These are phyloP conservation scores for Choristoneura rosaceana DNA, from an alignment of 2,888 invertebrate species.

Conservation along the genomic window DNA sequence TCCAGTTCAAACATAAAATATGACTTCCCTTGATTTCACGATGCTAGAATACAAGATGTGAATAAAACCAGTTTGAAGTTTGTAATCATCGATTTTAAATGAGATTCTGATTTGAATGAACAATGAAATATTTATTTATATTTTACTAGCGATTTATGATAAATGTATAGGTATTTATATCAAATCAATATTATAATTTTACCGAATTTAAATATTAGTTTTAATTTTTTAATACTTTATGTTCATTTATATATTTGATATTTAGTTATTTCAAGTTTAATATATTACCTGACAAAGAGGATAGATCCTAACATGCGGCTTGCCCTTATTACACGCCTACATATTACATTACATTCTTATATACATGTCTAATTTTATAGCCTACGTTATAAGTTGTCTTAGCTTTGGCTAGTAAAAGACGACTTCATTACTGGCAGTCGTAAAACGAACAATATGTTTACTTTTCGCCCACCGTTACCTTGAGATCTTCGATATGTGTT, in stretches of 20 bases:
- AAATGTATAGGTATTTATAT: neutral
- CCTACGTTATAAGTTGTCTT: conserved; percentile 19
- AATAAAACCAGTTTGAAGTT: conserved; percentile 28
- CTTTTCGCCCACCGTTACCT: neutral
- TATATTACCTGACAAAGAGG: neutral
- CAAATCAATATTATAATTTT: neutral
- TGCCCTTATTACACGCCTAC: conserved; percentile 35
- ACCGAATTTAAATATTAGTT: neutral
- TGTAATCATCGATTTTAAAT: conserved; percentile 19
- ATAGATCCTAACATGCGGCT: neutral
- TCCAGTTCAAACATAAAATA: conserved; percentile 38
- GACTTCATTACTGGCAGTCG: conserved; percentile 31
- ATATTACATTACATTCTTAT: conserved; percentile 22
- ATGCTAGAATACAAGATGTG: conserved; percentile 17
- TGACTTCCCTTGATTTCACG: conserved; percentile 33
- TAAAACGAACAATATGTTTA: conserved; percentile 22
- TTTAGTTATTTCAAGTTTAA: neutral
- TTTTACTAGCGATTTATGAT: conserved; percentile 4
- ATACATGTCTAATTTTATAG: conserved; percentile 32
- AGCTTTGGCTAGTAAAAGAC: conserved; percentile 26
- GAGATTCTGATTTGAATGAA: conserved; percentile 16
- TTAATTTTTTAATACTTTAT: neutral
- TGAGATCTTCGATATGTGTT: neutral
- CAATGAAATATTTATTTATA: conserved; percentile 2
- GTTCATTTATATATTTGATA: neutral